Percentiles rank a stretch among this genome's conserved stretches.
Conservation (phyloP, 2,113 vertebrate genomes). For the Alces alces region DNA sequence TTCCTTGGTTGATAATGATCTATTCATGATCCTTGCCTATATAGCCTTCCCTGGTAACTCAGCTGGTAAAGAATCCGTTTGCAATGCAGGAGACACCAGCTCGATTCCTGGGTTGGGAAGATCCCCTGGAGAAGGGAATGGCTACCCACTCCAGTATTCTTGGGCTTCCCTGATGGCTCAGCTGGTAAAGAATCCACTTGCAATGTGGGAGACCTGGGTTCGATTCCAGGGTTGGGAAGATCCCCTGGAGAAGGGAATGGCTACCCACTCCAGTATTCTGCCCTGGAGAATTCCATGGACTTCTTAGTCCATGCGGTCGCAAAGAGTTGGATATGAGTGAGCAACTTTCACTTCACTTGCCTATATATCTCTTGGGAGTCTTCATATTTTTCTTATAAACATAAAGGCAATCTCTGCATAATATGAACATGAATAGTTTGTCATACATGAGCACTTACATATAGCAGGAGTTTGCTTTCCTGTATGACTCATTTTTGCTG, state of each 20-base stretch:
- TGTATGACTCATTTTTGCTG: background rate
- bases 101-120: background rate
- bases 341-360: background rate
- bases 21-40: background rate
- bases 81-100: background rate
- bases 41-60: background rate
- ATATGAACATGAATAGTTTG: background rate
- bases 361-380: background rate
- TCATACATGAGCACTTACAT: background rate
- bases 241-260: background rate
- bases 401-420: background rate
- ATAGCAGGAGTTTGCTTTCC: background rate
- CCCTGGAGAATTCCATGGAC: background rate
- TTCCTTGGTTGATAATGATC: background rate
- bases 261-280: background rate
- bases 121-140: too few species aligned
- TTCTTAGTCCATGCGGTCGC: accelerated
- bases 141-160: too few species aligned
- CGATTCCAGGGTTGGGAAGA: background rate
- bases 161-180: background rate
- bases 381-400: conserved; percentile 27
- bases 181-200: background rate
- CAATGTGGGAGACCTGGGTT: background rate
- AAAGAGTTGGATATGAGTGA: background rate
- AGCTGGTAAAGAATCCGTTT: background rate